These are phyloP conservation scores for Alligator mississippiensis DNA, from an alignment of 2,113 vertebrate species.

Conservation along the genomic window DNA sequence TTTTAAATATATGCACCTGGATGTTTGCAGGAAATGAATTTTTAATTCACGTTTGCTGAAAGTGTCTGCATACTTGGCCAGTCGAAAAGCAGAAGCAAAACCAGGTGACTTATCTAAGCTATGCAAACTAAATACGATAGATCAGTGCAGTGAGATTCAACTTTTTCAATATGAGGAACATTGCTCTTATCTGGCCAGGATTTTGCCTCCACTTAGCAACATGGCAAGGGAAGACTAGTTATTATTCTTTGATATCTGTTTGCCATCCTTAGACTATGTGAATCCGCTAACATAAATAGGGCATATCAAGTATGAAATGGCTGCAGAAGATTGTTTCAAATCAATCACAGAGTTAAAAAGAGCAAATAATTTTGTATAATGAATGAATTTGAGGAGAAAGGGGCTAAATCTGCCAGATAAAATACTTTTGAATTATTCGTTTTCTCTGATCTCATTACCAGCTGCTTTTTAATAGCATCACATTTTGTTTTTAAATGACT, in stretches of 20 bases:
- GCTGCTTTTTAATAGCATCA: not conserved
- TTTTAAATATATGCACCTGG: not conserved
- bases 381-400: not conserved
- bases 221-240: not conserved
- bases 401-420: constrained; percentile 13
- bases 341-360: constrained; percentile 14
- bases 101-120: not conserved
- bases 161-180: not conserved
- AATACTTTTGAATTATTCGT: constrained; percentile 3
- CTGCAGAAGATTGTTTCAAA: constrained; percentile 39
- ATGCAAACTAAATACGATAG: not conserved
- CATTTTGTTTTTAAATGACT: constrained; percentile 25
- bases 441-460: not conserved
- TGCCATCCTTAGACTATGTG: not conserved
- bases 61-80: not conserved
- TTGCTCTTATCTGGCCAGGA: not conserved
- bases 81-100: not conserved
- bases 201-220: not conserved
- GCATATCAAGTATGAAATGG: not conserved
- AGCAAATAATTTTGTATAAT: constrained; percentile 30
- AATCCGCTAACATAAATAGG: not conserved
- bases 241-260: constrained; percentile 11
- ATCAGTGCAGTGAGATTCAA: not conserved
- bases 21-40: not conserved
- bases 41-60: not conserved